Percentiles rank a stretch among this genome's conserved stretches.
Evolutionary conservation across 2,113 vertebrate genomes (phyloP).

Genomic region (Campylomormyrus tamandua): DNA sequence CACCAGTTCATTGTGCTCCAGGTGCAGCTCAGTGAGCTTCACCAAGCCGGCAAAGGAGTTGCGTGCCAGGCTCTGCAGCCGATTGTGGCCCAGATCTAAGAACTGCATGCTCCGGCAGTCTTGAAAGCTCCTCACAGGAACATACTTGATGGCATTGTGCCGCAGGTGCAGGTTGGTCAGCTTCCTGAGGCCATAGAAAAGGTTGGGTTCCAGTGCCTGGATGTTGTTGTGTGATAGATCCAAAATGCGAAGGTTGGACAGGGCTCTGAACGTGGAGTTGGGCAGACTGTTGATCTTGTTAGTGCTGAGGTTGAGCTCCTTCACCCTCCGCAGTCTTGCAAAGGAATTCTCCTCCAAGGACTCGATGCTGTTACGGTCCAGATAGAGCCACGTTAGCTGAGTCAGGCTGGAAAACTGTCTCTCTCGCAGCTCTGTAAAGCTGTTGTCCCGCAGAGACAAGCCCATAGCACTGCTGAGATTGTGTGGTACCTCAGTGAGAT

Average conservation of each 20-base stretch:
- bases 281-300: constrained; percentile 90
- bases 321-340: constrained; percentile 88
- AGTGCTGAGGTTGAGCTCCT: constrained; percentile 95
- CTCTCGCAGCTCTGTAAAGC: constrained; percentile 89
- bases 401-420: constrained; percentile 92
- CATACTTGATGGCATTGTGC: constrained; percentile 88
- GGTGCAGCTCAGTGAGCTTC: constrained; percentile 94
- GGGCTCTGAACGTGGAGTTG: constrained; percentile 90
- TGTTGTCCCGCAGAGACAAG: constrained; percentile 98
- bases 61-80: constrained; percentile 92
- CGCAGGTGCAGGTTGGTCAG: constrained; percentile 93
- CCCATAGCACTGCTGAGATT: constrained; percentile 94
- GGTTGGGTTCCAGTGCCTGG: constrained; percentile 88
- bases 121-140: constrained; percentile 97
- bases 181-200: constrained; percentile 96
- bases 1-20: constrained; percentile 98
- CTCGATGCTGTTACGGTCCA: constrained; percentile 98
- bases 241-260: constrained; percentile 96
- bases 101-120: constrained; percentile 99
- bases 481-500: constrained; percentile 91
- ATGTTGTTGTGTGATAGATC: constrained; percentile 97
- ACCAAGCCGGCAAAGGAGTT: constrained; percentile 97
- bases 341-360: constrained; percentile 89
- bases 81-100: constrained; percentile 98
- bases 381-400: constrained; percentile 98